A percentile compares a stretch with the other conserved stretches of the same genome.
These are phyloP conservation scores for Zonitis immaculata DNA, from an alignment of 2,888 invertebrate species.

Conservation along the genomic window DNA sequence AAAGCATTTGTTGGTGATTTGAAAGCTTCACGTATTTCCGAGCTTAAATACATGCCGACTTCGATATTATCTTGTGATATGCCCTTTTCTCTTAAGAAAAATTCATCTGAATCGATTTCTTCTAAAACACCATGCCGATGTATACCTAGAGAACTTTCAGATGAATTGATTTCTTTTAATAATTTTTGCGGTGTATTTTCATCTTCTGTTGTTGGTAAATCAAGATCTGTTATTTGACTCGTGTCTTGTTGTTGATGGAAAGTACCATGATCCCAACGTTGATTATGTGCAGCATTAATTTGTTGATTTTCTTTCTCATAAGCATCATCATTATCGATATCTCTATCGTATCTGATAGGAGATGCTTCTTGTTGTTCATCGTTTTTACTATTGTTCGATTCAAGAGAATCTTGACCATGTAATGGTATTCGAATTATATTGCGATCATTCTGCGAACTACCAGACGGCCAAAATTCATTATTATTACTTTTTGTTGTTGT, in stretches of 20 bases:
- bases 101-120: slow-evolving; percentile 84
- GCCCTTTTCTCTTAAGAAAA: slow-evolving; percentile 76
- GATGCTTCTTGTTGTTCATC: slow-evolving; percentile 29
- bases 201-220: slow-evolving; percentile 32
- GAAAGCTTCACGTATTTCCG: slow-evolving; percentile 76
- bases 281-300: slow-evolving; percentile 47
- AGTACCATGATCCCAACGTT: slow-evolving; percentile 45
- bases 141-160: slow-evolving; percentile 56
- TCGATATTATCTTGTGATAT: slow-evolving; percentile 79
- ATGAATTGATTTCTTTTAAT: slow-evolving; percentile 56
- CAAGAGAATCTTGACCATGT: slow-evolving; percentile 42
- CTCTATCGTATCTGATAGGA: slow-evolving; percentile 44
- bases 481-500: slow-evolving; percentile 48
- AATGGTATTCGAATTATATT: slow-evolving; percentile 41
- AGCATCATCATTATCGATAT: slow-evolving; percentile 49
- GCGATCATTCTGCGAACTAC: slow-evolving; percentile 16
- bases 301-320: slow-evolving; percentile 54
- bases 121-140: slow-evolving; percentile 66
- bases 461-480: background rate
- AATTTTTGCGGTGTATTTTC: slow-evolving; percentile 45
- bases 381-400: slow-evolving; percentile 27
- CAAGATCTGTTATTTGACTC: slow-evolving; percentile 35
- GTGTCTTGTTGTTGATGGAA: slow-evolving; percentile 33
- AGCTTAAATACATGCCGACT: slow-evolving; percentile 70
- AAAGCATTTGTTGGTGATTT: slow-evolving; percentile 61